Evolutionary conservation across 2,888 invertebrate genomes (phyloP).

Genomic region (Cataglyphis rosenhaueri): DNA sequence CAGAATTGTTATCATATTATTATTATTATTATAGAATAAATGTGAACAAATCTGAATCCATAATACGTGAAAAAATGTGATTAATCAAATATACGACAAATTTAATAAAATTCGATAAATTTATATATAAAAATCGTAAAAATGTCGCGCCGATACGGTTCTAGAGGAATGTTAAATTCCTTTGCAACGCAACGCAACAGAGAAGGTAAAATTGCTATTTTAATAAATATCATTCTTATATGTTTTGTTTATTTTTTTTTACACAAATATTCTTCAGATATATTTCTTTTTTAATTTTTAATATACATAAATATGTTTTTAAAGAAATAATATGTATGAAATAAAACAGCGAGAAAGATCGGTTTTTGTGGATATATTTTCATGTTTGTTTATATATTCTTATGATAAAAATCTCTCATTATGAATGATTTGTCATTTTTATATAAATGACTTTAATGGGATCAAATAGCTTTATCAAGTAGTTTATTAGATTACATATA

Average conservation of each 20-base stretch:
- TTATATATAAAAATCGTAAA: background rate
- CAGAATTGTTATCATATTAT: background rate
- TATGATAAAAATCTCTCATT: background rate
- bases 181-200: background rate
- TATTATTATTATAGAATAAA: background rate
- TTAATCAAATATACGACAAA: background rate
- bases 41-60: background rate
- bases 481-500: background rate
- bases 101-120: background rate
- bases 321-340: background rate
- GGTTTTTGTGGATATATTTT: background rate
- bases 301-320: background rate
- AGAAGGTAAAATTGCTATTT: conserved; percentile 29
- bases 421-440: background rate
- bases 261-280: background rate
- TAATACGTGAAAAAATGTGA: background rate
- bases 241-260: background rate
- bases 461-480: background rate
- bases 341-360: background rate
- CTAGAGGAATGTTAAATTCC: background rate
- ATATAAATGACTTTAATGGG: background rate
- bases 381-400: background rate
- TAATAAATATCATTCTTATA: background rate
- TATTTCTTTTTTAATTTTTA: background rate
- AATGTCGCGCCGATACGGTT: conserved; percentile 58